These are phyloP conservation scores for Dromiciops gliroides DNA, from an alignment of 2,113 vertebrate species.

Conservation along the genomic window DNA sequence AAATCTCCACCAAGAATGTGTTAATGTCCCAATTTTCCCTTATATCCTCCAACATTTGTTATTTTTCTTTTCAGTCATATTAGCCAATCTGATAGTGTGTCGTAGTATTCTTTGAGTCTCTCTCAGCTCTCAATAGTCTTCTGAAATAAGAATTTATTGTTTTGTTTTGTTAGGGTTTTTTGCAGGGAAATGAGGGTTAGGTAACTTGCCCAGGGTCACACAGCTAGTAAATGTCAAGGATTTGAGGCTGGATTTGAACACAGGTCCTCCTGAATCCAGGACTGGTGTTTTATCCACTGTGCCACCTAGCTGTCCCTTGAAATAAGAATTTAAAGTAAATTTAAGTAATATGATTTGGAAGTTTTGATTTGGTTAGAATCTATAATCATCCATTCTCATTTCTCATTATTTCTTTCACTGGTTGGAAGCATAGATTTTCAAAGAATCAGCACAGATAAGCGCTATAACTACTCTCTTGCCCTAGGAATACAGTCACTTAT, in stretches of 20 bases:
- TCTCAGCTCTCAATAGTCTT: constrained; percentile 19
- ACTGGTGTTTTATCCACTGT: too few relatives aligned
- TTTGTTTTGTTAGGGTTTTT: too few relatives aligned
- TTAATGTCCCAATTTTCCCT: neutral
- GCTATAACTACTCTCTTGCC: neutral
- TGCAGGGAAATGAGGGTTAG: too few relatives aligned
- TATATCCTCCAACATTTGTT: neutral
- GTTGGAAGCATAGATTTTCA: neutral
- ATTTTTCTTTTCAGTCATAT: neutral
- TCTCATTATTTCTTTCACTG: constrained; percentile 11
- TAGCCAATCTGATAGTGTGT: neutral
- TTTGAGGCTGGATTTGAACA: too few relatives aligned
- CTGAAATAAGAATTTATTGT: constrained; percentile 5
- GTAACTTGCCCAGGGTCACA: too few relatives aligned
- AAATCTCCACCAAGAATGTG: neutral
- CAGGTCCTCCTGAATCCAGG: too few relatives aligned
- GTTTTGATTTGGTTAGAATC: neutral
- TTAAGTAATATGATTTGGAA: neutral
- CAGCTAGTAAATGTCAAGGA: too few relatives aligned
- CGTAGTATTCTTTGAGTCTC: neutral
- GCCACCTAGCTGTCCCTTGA: too few relatives aligned
- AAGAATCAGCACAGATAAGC: neutral
- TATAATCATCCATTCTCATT: neutral
- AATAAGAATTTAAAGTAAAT: neutral
- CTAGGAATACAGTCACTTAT: neutral